Conservation (phyloP, 1,140 invertebrate genomes). For the Melitaea cinxia region DNA sequence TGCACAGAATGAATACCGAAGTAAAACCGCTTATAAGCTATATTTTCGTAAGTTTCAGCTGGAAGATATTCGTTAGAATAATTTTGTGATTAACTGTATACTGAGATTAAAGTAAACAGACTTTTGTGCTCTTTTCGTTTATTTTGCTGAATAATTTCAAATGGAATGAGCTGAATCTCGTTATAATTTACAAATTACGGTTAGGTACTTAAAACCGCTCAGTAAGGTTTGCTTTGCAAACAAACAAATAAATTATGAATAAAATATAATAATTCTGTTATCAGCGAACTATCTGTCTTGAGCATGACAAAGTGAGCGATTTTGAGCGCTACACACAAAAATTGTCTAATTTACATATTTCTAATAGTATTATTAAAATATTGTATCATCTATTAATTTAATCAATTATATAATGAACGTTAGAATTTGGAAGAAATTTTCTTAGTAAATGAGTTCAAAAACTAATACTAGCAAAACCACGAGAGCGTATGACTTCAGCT, state of each 20-base stretch:
- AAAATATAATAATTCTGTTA: not conserved
- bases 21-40: conserved; percentile 3
- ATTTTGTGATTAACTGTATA: conserved; percentile 2
- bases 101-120: not conserved
- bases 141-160: not conserved
- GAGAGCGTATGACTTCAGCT: not conserved
- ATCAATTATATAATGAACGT: no score
- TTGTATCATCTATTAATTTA: no score
- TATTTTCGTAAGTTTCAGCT: conserved; percentile 4
- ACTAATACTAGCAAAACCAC: not conserved
- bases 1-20: conserved; percentile 42
- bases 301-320: no score
- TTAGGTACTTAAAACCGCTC: not conserved
- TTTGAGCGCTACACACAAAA: no score
- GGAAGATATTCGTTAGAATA: not conserved
- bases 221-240: not conserved
- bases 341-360: no score
- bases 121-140: not conserved
- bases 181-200: not conserved
- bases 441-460: not conserved
- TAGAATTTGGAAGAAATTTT: no score
- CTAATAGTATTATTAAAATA: no score
- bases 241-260: not conserved
- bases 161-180: not conserved
- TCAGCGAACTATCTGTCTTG: no score